phyloP scores from a whole-genome alignment of 1,140 invertebrate genomes.

The Ips nitidus region DNA sequence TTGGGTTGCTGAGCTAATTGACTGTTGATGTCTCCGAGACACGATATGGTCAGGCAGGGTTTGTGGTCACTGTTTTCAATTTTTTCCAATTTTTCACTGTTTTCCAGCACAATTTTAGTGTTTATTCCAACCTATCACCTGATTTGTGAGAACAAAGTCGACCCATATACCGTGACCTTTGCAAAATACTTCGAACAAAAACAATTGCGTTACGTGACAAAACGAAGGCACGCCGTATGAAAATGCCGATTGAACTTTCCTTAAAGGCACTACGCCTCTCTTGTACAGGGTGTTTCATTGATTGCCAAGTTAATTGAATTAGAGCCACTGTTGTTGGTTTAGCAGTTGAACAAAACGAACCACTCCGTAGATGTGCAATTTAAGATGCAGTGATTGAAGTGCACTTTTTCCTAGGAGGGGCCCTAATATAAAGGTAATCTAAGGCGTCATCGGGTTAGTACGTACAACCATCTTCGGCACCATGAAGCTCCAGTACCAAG shows the following conservation, averaged over 20 bases:
- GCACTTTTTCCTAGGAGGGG: conserved; percentile 10
- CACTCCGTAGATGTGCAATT: not conserved
- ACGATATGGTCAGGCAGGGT: no score
- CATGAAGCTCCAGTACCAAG: no score
- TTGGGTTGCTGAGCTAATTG: no score
- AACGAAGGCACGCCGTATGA: conserved; percentile 15
- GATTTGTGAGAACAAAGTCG: no score
- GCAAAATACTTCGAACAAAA: conserved; percentile 15
- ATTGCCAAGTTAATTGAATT: not conserved
- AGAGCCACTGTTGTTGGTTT: no score
- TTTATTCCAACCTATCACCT: no score
- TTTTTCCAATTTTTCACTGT: no score
- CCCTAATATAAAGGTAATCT: conserved; percentile 20
- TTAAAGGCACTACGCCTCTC: conserved; percentile 13
- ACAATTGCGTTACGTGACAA: conserved; percentile 23
- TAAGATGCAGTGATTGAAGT: conserved; percentile 1
- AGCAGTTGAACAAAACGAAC: not conserved
- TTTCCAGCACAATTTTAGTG: no score
- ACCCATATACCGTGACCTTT: conserved; percentile 17
- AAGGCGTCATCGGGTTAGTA: conserved; percentile 6
- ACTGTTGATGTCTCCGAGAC: no score
- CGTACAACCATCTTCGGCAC: not conserved
- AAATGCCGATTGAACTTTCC: conserved; percentile 17
- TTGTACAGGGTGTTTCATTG: conserved; percentile 13
- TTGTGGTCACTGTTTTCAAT: no score